Conservation (phyloP, 2,888 invertebrate species). For the Melanostoma mellinum region DNA sequence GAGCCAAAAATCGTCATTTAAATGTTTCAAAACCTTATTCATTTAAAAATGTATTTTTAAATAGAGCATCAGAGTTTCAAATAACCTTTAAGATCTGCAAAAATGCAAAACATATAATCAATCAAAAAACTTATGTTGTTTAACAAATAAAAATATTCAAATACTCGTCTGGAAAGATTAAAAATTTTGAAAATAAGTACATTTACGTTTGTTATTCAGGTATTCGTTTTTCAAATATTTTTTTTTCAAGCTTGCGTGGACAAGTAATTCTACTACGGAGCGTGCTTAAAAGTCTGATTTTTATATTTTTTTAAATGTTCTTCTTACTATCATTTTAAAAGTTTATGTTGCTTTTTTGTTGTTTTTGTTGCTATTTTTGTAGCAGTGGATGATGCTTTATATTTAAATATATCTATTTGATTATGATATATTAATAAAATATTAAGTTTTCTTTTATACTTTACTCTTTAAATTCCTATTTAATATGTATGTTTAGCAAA, state of each 20-base stretch:
- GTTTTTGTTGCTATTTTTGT: not conserved
- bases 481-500: slow-evolving; percentile 62
- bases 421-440: slow-evolving; percentile 56
- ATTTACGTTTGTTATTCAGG: slow-evolving; percentile 22
- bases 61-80: too few species aligned
- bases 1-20: too few species aligned
- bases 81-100: too few species aligned
- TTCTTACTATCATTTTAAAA: slow-evolving; percentile 13
- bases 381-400: not conserved
- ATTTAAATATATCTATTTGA: slow-evolving; percentile 33
- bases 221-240: not conserved
- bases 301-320: slow-evolving; percentile 20
- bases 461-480: slow-evolving; percentile 22
- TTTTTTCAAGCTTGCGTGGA: slow-evolving; percentile 51
- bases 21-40: too few species aligned
- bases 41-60: too few species aligned
- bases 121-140: too few species aligned
- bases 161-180: not conserved
- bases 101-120: too few species aligned
- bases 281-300: slow-evolving; percentile 58
- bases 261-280: slow-evolving; percentile 51
- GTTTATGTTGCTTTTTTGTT: slow-evolving; percentile 14
- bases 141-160: too few species aligned
- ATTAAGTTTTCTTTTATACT: not conserved
- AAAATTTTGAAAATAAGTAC: not conserved